phyloP scores from a whole-genome alignment of 2,888 invertebrate genomes.

The Cephus spinipes region DNA sequence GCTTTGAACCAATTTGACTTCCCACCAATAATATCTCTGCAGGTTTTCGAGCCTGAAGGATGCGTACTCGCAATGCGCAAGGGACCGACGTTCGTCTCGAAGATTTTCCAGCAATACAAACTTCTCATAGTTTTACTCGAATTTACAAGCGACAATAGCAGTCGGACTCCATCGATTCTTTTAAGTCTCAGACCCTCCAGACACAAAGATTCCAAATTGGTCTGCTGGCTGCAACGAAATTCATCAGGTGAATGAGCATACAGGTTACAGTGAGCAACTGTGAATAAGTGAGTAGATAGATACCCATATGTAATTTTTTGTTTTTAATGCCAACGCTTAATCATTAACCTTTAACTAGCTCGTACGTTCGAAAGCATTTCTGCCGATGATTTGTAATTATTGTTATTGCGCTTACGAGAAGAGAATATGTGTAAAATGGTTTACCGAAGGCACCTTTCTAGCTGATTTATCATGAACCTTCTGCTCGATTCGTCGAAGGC shows the following conservation, averaged over 20 bases:
- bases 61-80: conserved; percentile 22
- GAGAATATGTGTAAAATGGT: background rate
- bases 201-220: conserved; percentile 35
- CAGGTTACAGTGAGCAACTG: too few species aligned
- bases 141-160: conserved; percentile 38
- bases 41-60: conserved; percentile 25
- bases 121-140: conserved; percentile 40
- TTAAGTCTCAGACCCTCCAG: conserved; percentile 41
- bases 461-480: conserved; percentile 19
- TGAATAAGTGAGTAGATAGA: too few species aligned
- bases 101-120: conserved; percentile 44
- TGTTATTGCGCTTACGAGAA: background rate
- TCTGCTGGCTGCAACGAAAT: conserved; percentile 33
- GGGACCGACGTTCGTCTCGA: conserved; percentile 35
- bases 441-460: conserved; percentile 27
- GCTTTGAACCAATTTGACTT: conserved; percentile 40
- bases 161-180: conserved; percentile 37
- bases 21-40: conserved; percentile 23
- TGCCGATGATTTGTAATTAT: background rate
- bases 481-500: conserved; percentile 25
- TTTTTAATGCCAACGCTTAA: background rate
- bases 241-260: too few species aligned
- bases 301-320: background rate
- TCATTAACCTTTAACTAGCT: background rate
- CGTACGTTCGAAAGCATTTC: background rate